Conservation (phyloP, 2,797 vertebrate species). For the Psittacula derbiana region DNA sequence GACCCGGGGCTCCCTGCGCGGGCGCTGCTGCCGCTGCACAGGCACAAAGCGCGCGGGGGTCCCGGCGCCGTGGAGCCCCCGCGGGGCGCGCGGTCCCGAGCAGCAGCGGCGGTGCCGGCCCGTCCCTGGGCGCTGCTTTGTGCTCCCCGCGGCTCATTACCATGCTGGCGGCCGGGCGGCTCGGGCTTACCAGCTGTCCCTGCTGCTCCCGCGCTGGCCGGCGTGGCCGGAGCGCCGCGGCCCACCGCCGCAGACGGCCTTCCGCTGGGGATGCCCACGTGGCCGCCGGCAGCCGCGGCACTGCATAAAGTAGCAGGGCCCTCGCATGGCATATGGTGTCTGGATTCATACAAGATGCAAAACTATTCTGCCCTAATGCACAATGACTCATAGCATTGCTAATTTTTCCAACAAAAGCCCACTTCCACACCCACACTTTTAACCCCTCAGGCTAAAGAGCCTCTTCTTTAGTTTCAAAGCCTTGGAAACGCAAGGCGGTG, state of each 20-base stretch:
- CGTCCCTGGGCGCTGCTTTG: neutral
- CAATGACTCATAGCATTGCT: conserved; percentile 99
- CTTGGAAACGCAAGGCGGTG: conserved; percentile 73
- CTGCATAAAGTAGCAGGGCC: conserved; percentile 87
- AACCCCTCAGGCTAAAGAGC: conserved; percentile 77
- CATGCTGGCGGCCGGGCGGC: conserved; percentile 32
- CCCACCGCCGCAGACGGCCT: conserved; percentile 81
- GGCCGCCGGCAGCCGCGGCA: conserved; percentile 87
- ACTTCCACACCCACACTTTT: conserved; percentile 85
- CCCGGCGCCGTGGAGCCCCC: no score
- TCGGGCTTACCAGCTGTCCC: conserved; percentile 98
- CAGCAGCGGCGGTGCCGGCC: neutral
- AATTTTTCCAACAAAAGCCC: conserved; percentile 91
- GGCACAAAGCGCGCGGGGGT: rapidly evolving
- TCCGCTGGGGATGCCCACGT: conserved; percentile 87
- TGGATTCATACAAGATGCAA: conserved; percentile 99
- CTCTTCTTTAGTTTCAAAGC: conserved; percentile 70
- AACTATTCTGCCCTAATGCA: conserved; percentile 95
- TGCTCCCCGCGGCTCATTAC: conserved; percentile 33
- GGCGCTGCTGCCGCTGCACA: no score
- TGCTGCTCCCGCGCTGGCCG: conserved; percentile 93
- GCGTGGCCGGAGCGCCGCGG: conserved; percentile 91
- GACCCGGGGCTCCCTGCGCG: neutral
- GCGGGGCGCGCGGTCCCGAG: no score
- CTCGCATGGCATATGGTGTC: conserved; percentile 99